Conservation (phyloP, 2,888 invertebrate species). For the Julus scanicus region DNA sequence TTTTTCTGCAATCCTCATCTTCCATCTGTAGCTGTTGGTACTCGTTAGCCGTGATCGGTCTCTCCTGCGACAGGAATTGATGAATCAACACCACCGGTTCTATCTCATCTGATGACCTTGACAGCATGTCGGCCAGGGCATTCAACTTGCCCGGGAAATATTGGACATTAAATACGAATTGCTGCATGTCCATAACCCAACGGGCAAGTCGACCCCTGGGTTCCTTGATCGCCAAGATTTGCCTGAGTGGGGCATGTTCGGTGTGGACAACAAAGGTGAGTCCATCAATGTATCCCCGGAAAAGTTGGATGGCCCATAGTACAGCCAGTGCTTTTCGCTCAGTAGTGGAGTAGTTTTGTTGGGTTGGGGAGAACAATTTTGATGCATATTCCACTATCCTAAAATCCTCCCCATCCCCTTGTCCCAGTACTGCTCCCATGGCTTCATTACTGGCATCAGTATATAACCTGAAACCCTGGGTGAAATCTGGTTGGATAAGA, state of each 20-base stretch:
- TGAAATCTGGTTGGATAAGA: not conserved
- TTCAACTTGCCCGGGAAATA: constrained; percentile 55
- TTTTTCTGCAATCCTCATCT: too few species aligned
- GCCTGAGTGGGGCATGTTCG: constrained; percentile 61
- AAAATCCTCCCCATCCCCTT: not conserved
- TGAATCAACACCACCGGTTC: not conserved
- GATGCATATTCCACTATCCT: constrained; percentile 58
- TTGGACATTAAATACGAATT: constrained; percentile 59
- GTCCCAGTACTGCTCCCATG: not conserved
- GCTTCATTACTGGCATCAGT: not conserved
- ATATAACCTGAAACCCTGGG: not conserved
- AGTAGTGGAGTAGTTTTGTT: constrained; percentile 60
- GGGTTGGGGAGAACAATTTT: constrained; percentile 57
- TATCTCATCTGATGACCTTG: not conserved
- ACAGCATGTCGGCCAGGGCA: not conserved
- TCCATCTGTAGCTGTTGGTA: not conserved
- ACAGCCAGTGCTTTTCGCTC: constrained; percentile 61
- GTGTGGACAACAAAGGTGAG: constrained; percentile 60
- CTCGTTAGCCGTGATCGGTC: not conserved
- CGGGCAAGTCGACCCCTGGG: constrained; percentile 59
- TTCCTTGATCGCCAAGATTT: constrained; percentile 56
- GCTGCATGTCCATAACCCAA: constrained; percentile 60
- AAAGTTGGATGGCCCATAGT: constrained; percentile 60
- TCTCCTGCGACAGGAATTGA: not conserved
- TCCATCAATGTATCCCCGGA: constrained; percentile 60